Percentiles rank a stretch among this genome's conserved stretches.
Conservation (phyloP, 2,797 vertebrate species). For the Pipistrellus nathusii region DNA sequence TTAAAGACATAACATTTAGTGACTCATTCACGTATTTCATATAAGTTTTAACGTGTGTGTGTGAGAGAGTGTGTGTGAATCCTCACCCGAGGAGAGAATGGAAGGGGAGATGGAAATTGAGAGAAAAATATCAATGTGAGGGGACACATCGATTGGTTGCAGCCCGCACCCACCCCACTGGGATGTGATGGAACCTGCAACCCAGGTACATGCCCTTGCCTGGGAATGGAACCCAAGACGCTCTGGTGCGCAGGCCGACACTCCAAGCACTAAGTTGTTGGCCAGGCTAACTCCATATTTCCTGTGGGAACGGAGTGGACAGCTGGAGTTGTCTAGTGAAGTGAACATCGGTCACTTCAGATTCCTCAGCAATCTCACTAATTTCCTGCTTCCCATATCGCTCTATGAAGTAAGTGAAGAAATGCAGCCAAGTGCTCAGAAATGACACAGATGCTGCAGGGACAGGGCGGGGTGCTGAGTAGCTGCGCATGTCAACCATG, state of each 20-base stretch:
- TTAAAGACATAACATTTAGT: not conserved
- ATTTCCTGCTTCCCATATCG: not conserved
- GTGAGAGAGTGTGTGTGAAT: too few relatives aligned
- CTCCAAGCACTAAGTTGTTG: too few relatives aligned
- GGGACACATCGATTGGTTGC: not conserved
- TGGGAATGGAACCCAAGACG: too few relatives aligned
- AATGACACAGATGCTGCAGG: not conserved
- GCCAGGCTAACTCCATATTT: not conserved
- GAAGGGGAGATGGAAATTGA: not conserved
- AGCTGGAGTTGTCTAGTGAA: not conserved
- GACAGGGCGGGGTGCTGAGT: not conserved
- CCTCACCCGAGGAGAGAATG: not conserved
- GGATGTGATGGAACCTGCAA: not conserved
- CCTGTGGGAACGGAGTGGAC: not conserved
- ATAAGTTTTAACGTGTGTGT: not conserved
- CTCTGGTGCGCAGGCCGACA: too few relatives aligned
- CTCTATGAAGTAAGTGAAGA: slow-evolving; percentile 42
- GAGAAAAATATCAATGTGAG: not conserved
- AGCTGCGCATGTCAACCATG: not conserved
- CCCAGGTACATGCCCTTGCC: not conserved
- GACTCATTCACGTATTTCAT: not conserved
- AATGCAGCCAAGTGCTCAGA: slow-evolving; percentile 9
- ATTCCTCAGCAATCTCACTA: not conserved
- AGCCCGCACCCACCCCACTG: too few relatives aligned
- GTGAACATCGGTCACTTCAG: not conserved